Conservation (phyloP, 1,140 invertebrate species). For the Hermatobates lingyangjiaoensis region DNA sequence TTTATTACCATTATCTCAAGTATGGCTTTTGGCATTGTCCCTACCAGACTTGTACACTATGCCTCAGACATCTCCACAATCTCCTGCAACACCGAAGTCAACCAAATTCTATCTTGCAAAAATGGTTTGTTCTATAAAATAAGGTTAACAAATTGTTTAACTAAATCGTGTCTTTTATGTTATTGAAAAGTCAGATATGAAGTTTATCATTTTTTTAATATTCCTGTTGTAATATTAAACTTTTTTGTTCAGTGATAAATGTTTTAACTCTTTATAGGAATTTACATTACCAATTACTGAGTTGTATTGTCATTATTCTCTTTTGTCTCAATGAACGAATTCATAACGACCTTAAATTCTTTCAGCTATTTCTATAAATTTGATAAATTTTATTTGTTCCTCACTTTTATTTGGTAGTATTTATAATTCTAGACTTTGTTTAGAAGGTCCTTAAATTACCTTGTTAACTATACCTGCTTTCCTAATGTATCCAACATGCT, state of each 20-base stretch:
- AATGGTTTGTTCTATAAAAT: slow-evolving; percentile 24
- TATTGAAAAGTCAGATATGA: not conserved
- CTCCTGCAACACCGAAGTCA: slow-evolving; percentile 23
- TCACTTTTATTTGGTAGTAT: too few relatives aligned
- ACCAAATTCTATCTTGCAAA: slow-evolving; percentile 38
- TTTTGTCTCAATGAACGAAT: too few relatives aligned
- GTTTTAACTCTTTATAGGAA: not conserved
- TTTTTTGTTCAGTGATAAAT: not conserved
- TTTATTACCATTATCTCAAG: slow-evolving; percentile 45
- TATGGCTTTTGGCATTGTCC: slow-evolving; percentile 58
- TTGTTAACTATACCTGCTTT: too few relatives aligned
- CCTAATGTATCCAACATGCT: too few relatives aligned
- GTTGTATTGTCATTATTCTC: not conserved
- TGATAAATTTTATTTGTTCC: too few relatives aligned
- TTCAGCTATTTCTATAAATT: too few relatives aligned
- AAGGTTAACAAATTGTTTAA: not conserved
- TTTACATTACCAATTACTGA: not conserved
- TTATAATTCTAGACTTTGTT: too few relatives aligned
- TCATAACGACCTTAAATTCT: too few relatives aligned
- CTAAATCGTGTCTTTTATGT: not conserved
- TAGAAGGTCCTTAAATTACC: too few relatives aligned
- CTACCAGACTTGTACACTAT: slow-evolving; percentile 48
- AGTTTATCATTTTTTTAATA: not conserved
- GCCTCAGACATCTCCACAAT: slow-evolving; percentile 26
- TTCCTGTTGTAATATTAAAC: not conserved